These are phyloP conservation scores for Osmerus eperlanus DNA, from an alignment of 2,113 vertebrate species.

Conservation along the genomic window DNA sequence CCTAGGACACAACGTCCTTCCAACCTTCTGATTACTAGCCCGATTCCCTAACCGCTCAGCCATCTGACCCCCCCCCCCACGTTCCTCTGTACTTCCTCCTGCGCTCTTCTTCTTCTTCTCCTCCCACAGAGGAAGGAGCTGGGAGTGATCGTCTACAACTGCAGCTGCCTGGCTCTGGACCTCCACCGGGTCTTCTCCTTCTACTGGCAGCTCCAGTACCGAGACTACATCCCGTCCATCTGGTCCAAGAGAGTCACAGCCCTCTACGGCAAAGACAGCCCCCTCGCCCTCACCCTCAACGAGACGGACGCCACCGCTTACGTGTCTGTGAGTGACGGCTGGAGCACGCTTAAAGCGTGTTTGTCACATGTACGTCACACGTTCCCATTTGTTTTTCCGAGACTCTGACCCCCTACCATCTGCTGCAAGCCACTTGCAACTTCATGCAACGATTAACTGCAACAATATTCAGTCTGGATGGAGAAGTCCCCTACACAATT, in stretches of 20 bases:
- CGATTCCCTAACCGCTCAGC: too few relatives aligned
- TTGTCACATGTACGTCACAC: not conserved
- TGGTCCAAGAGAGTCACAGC: slow-evolving; percentile 93
- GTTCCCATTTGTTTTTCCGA: not conserved
- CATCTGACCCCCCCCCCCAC: not conserved
- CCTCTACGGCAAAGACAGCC: slow-evolving; percentile 79
- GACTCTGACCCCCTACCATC: too few relatives aligned
- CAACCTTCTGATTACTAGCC: too few relatives aligned
- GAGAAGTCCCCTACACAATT: not conserved
- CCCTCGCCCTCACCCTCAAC: slow-evolving; percentile 78
- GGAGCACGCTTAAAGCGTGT: not conserved
- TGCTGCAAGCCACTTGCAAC: too few relatives aligned
- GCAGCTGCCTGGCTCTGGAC: slow-evolving; percentile 92
- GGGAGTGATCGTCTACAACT: slow-evolving; percentile 88
- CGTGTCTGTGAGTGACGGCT: slow-evolving; percentile 79
- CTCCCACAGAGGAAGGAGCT: slow-evolving; percentile 91
- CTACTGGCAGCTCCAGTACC: slow-evolving; percentile 77
- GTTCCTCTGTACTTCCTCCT: not conserved
- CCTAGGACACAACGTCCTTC: too few relatives aligned
- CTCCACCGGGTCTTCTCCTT: slow-evolving; percentile 88
- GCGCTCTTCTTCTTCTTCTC: not conserved
- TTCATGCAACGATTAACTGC: too few relatives aligned
- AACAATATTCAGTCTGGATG: not conserved
- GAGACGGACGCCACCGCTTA: slow-evolving; percentile 82
- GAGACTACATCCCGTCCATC: slow-evolving; percentile 71